phyloP scores from a whole-genome alignment of 2,888 invertebrate genomes.

The Cephalotes varians region DNA sequence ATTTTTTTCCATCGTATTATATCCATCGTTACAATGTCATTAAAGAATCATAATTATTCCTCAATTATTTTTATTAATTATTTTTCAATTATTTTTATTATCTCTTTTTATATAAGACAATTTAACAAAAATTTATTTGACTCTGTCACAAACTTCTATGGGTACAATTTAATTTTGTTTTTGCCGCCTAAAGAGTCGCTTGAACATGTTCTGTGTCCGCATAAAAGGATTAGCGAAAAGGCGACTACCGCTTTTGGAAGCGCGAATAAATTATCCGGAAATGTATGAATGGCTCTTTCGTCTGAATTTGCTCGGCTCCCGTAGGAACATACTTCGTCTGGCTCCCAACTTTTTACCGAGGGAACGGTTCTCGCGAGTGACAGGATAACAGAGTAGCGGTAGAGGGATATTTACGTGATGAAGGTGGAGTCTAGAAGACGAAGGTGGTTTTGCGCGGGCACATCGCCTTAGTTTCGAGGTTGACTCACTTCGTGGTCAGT shows the following conservation, averaged over 20 bases:
- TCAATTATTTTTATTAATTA: background rate
- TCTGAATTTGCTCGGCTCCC: conserved; percentile 60
- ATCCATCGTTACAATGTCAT: background rate
- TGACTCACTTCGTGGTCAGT: conserved; percentile 78
- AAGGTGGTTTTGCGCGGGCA: conserved; percentile 54
- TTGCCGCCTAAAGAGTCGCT: background rate
- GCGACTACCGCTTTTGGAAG: background rate
- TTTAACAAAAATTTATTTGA: background rate
- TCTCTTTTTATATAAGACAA: background rate
- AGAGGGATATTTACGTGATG: conserved; percentile 74
- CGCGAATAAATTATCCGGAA: conserved; percentile 25
- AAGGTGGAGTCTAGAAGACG: conserved; percentile 50
- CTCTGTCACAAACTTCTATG: background rate
- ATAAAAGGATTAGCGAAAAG: background rate
- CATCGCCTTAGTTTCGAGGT: conserved; percentile 72
- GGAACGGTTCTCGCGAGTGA: conserved; percentile 52
- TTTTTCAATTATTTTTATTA: background rate
- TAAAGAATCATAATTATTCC: background rate
- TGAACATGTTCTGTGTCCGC: background rate
- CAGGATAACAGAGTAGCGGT: conserved; percentile 69
- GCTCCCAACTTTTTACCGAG: conserved; percentile 51
- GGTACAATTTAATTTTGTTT: background rate
- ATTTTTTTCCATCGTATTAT: background rate
- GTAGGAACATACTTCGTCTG: conserved; percentile 65
- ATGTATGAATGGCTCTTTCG: conserved; percentile 31